phyloP scores from a whole-genome alignment of 2,888 invertebrate genomes.

The Hermaeophaga mercurialis region DNA sequence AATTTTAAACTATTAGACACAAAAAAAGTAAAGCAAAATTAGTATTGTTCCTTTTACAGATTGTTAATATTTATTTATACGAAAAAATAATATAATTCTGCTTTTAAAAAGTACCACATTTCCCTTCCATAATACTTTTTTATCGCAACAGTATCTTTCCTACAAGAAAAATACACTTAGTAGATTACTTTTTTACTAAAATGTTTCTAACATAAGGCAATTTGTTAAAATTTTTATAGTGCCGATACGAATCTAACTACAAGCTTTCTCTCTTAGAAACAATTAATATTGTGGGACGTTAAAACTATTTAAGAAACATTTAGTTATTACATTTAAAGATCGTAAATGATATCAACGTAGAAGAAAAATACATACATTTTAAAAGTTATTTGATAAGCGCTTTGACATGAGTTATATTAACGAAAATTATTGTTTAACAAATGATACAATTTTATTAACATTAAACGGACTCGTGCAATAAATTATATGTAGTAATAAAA shows the following conservation, averaged over 20 bases:
- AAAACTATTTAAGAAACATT: slow-evolving; percentile 1
- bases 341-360: neutral
- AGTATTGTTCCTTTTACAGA: no score
- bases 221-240: neutral
- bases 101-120: no score
- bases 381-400: neutral
- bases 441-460: neutral
- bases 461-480: no score
- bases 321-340: neutral
- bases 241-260: neutral
- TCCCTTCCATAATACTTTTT: no score
- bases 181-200: neutral
- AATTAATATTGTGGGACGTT: neutral
- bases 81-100: no score
- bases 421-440: neutral
- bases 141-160: no score
- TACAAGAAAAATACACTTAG: no score
- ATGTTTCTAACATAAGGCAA: neutral
- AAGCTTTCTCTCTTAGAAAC: slow-evolving; percentile 2
- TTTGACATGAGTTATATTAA: neutral
- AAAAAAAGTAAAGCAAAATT: no score
- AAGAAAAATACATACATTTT: neutral
- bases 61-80: no score
- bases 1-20: no score
- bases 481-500: no score